Percentiles rank a stretch among this genome's conserved stretches.
Conservation (phyloP, 1,140 invertebrate genomes). For the Drosophila ercepeae region DNA sequence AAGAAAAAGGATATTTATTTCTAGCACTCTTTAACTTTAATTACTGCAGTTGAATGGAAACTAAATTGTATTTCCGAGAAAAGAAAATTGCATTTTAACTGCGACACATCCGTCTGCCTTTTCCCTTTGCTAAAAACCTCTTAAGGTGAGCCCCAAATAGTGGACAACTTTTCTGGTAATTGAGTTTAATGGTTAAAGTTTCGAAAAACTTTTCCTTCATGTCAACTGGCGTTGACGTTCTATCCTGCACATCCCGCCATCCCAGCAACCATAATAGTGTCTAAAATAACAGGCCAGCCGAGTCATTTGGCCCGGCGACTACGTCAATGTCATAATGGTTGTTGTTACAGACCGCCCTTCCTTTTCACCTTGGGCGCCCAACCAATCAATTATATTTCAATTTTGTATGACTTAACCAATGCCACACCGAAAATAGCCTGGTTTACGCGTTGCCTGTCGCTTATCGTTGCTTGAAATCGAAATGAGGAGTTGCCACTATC, state of each 20-base stretch:
- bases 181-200: slow-evolving; percentile 70
- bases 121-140: neutral
- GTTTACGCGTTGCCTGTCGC: slow-evolving; percentile 47
- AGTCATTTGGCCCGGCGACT: slow-evolving; percentile 68
- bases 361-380: neutral
- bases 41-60: neutral
- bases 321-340: slow-evolving; percentile 48
- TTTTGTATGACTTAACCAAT: slow-evolving; percentile 68
- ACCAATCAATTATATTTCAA: slow-evolving; percentile 80
- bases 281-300: slow-evolving; percentile 56
- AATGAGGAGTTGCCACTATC: neutral
- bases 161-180: slow-evolving; percentile 56
- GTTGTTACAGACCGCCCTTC: neutral
- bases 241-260: slow-evolving; percentile 47
- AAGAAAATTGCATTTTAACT: neutral
- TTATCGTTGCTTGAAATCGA: slow-evolving; percentile 63
- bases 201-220: slow-evolving; percentile 49
- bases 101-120: too few species aligned
- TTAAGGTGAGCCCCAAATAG: slow-evolving; percentile 1
- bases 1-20: neutral
- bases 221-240: slow-evolving; percentile 27
- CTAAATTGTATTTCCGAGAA: neutral
- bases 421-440: slow-evolving; percentile 37
- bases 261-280: slow-evolving; percentile 52
- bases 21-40: neutral